Evolutionary conservation across 2,113 vertebrate genomes (phyloP).

Genomic region (western clawed frog (Xenopus tropicalis)): DNA sequence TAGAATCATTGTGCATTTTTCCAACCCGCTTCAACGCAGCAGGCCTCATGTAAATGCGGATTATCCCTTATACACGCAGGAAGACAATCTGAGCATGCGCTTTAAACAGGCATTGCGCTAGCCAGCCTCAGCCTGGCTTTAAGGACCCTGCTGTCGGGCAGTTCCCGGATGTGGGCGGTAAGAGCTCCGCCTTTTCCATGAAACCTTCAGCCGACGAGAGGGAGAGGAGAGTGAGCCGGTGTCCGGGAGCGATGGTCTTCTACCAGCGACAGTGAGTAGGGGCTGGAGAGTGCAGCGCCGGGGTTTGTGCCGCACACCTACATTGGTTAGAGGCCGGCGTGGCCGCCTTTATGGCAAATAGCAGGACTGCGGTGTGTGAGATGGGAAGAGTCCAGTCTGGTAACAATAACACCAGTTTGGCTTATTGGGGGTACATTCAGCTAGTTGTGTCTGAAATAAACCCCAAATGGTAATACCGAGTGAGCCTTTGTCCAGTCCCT

Average conservation of each 20-base stretch:
- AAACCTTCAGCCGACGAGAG: slow-evolving; percentile 2
- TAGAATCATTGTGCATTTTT: too few species aligned
- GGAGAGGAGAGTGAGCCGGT: slow-evolving; percentile 1
- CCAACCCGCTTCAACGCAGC: too few species aligned
- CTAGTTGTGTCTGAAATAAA: too few species aligned
- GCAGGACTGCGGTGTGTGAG: neutral
- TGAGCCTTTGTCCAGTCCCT: neutral
- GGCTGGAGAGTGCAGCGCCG: neutral
- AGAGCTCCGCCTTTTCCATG: slow-evolving; percentile 8
- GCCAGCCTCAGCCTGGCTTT: neutral
- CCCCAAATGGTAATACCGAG: too few species aligned
- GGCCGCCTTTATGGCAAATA: neutral
- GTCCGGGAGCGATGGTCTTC: neutral
- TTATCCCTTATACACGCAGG: too few species aligned
- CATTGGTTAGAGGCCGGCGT: neutral
- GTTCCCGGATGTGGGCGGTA: slow-evolving; percentile 20
- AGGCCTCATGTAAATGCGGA: too few species aligned
- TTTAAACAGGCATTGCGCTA: slow-evolving; percentile 8
- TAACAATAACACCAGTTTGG: neutral
- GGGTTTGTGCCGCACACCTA: neutral
- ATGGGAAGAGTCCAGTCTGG: neutral
- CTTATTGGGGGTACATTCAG: too few species aligned
- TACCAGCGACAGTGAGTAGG: slow-evolving; percentile 9
- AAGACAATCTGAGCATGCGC: neutral
- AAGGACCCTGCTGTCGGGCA: slow-evolving; percentile 19